Conservation (phyloP, 1,140 invertebrate genomes). For the Olivierus martensii region DNA sequence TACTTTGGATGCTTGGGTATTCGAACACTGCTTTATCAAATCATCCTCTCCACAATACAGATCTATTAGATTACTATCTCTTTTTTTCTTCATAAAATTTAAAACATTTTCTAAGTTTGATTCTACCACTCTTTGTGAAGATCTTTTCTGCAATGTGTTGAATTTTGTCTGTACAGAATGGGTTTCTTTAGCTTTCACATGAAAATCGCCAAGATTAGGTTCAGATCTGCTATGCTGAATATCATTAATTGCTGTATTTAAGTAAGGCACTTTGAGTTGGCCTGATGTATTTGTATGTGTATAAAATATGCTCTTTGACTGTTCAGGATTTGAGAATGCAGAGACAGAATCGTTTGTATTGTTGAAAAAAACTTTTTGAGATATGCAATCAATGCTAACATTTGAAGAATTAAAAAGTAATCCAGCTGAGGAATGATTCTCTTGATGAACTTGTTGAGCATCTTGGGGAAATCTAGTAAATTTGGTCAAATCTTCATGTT, state of each 20-base stretch:
- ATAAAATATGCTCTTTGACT: not conserved
- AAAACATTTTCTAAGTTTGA: slow-evolving; percentile 1
- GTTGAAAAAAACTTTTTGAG: not conserved
- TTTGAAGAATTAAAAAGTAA: not conserved
- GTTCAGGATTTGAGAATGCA: not conserved
- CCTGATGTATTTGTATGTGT: not conserved
- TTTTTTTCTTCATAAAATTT: slow-evolving; percentile 18
- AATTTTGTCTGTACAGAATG: too few species aligned
- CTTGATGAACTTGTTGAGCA: not conserved
- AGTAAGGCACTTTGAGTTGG: slow-evolving; percentile 8
- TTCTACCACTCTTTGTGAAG: too few species aligned
- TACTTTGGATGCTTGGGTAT: not conserved
- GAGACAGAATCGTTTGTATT: not conserved
- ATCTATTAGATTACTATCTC: slow-evolving; percentile 20
- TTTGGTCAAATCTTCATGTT: not conserved
- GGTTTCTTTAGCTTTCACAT: not conserved
- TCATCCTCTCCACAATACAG: slow-evolving; percentile 13
- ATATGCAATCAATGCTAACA: not conserved
- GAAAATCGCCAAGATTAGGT: not conserved
- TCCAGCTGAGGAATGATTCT: not conserved
- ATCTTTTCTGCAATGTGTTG: too few species aligned
- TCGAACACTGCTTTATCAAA: not conserved
- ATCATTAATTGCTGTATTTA: slow-evolving; percentile 1
- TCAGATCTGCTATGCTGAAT: slow-evolving; percentile 8
- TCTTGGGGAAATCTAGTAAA: not conserved